Percentiles rank a stretch among this genome's conserved stretches.
Evolutionary conservation across 2,113 vertebrate genomes (phyloP).

Genomic region (Sceloporus tristichus): DNA sequence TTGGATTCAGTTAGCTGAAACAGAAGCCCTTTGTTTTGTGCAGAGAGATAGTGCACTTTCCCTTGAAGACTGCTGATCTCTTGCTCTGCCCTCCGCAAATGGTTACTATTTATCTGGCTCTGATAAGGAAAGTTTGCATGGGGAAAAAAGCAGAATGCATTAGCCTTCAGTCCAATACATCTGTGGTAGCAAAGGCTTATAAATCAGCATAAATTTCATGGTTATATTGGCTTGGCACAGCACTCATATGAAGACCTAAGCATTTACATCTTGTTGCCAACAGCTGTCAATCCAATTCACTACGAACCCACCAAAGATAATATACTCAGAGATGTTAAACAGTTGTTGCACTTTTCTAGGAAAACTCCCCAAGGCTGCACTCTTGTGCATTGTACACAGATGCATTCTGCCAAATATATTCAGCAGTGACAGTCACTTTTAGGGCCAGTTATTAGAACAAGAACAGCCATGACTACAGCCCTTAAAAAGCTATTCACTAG

Average conservation of each 20-base stretch:
- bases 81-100: constrained; percentile 91
- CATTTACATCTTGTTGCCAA: not conserved
- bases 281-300: no score
- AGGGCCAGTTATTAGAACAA: not conserved
- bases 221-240: not conserved
- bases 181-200: not conserved
- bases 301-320: not conserved
- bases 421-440: not conserved
- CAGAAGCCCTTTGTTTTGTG: constrained; percentile 90
- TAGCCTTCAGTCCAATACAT: not conserved
- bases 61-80: constrained; percentile 83
- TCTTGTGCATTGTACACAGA: not conserved
- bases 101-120: constrained; percentile 96
- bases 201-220: not conserved
- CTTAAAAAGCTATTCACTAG: not conserved
- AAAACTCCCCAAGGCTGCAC: not conserved
- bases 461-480: not conserved
- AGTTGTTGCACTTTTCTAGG: not conserved
- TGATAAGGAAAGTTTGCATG: constrained; percentile 62
- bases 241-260: not conserved
- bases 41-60: constrained; percentile 85
- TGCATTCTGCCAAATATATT: not conserved
- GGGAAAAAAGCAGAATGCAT: constrained; percentile 13
- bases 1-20: constrained; percentile 90
- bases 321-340: not conserved